Evolutionary conservation across 1,140 invertebrate genomes (phyloP).

Genomic region (Gonatopus flavifemur): DNA sequence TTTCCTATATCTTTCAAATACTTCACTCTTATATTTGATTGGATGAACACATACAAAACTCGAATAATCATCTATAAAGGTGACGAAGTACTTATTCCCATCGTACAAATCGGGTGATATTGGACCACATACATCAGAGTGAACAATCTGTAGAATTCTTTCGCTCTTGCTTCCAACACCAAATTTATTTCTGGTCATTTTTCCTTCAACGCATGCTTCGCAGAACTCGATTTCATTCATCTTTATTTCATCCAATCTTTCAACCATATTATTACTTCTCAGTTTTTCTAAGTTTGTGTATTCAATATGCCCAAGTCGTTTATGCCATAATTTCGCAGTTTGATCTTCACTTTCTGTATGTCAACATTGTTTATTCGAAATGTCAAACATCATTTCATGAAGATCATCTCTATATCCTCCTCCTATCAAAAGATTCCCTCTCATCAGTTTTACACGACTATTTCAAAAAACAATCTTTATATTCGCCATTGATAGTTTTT

Average conservation of each 20-base stretch:
- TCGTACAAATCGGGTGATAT: constrained; percentile 32
- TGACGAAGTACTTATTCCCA: constrained; percentile 3
- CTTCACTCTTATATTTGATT: constrained; percentile 39
- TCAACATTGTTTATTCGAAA: too few species aligned
- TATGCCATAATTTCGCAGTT: too few species aligned
- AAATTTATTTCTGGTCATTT: constrained; percentile 2
- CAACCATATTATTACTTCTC: too few species aligned
- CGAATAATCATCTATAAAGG: constrained; percentile 27
- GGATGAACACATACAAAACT: constrained; percentile 14
- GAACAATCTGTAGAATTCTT: constrained; percentile 31
- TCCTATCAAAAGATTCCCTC: neutral
- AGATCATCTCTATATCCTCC: neutral
- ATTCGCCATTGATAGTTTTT: constrained; percentile 16
- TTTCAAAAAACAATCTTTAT: constrained; percentile 23
- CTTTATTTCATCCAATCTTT: too few species aligned
- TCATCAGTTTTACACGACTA: constrained; percentile 1
- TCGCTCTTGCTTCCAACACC: constrained; percentile 4
- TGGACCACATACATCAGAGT: constrained; percentile 43
- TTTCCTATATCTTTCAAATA: constrained; percentile 10
- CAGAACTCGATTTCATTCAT: too few species aligned
- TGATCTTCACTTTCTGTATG: too few species aligned
- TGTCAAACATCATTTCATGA: too few species aligned
- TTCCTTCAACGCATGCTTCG: constrained; percentile 1
- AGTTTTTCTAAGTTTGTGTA: too few species aligned
- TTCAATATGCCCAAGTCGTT: too few species aligned